phyloP scores from a whole-genome alignment of 1,140 invertebrate species.

The Drosophila fuyamai region DNA sequence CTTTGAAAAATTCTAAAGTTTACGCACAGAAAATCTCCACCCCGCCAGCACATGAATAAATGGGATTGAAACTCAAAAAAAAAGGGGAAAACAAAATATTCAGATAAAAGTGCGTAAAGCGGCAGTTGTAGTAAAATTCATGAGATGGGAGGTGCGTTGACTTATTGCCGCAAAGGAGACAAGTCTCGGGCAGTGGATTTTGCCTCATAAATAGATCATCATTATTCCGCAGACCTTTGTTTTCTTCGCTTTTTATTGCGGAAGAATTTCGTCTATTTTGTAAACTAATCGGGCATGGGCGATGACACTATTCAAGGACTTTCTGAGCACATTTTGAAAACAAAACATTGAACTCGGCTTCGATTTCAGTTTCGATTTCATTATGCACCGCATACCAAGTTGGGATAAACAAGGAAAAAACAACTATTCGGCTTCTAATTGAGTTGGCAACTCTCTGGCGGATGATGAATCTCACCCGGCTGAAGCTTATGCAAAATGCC shows the following conservation, averaged over 20 bases:
- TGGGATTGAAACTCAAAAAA: slow-evolving; percentile 25
- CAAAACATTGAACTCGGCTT: slow-evolving; percentile 75
- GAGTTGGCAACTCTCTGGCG: slow-evolving; percentile 46
- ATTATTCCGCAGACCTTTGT: slow-evolving; percentile 16
- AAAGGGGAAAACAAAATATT: slow-evolving; percentile 17
- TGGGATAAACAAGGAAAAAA: slow-evolving; percentile 47
- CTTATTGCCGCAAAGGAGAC: slow-evolving; percentile 50
- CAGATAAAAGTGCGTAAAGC: slow-evolving; percentile 74
- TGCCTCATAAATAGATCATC: slow-evolving; percentile 27
- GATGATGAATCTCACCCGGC: background rate
- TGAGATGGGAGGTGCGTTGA: slow-evolving; percentile 73
- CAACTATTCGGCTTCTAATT: slow-evolving; percentile 49
- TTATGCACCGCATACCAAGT: slow-evolving; percentile 57
- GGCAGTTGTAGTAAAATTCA: slow-evolving; percentile 82
- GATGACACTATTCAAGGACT: slow-evolving; percentile 77
- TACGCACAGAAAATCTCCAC: slow-evolving; percentile 9
- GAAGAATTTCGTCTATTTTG: slow-evolving; percentile 78
- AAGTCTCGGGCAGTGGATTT: slow-evolving; percentile 52
- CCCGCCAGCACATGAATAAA: slow-evolving; percentile 40
- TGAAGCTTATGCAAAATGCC: slow-evolving; percentile 56
- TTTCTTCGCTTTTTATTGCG: slow-evolving; percentile 55
- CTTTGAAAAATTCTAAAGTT: background rate
- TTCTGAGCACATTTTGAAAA: slow-evolving; percentile 66
- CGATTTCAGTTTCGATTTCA: slow-evolving; percentile 40
- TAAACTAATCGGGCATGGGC: slow-evolving; percentile 56